Percentiles rank a stretch among this genome's conserved stretches.
Conservation (phyloP, 30 jellyfish, hydroid and myxozoan species). For the Cassiopea xamachana region DNA sequence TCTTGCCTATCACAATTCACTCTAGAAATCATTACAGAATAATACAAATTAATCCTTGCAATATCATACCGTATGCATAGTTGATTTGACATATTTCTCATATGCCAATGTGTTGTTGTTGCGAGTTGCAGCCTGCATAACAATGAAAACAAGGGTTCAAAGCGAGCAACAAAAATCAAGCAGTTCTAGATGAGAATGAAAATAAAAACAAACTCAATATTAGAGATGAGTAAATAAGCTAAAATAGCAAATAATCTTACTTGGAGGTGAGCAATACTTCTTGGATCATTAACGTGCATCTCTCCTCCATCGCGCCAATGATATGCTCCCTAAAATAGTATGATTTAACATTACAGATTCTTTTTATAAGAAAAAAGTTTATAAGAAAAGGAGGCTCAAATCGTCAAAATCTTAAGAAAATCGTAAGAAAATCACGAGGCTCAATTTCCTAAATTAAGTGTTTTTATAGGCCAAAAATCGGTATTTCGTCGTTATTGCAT, state of each 20-base stretch:
- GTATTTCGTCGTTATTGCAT: no score
- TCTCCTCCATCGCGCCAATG: slow-evolving; percentile 96
- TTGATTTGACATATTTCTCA: slow-evolving; percentile 72
- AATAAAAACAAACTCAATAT: not conserved
- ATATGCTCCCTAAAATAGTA: slow-evolving; percentile 66
- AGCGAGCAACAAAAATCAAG: no score
- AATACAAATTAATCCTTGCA: not conserved
- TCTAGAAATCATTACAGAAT: not conserved
- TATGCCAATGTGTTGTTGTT: slow-evolving; percentile 78
- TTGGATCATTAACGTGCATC: slow-evolving; percentile 85
- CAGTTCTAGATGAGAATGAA: not conserved
- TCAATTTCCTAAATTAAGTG: no score
- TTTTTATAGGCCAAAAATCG: no score
- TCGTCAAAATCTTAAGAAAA: no score
- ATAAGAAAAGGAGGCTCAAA: no score
- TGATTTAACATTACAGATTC: no score
- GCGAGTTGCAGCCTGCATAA: slow-evolving; percentile 70
- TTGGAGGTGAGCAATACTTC: slow-evolving; percentile 85
- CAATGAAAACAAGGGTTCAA: not conserved
- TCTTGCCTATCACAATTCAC: no score
- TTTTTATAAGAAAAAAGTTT: no score
- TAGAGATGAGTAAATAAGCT: not conserved
- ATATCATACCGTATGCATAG: slow-evolving; percentile 73
- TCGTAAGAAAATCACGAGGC: no score
- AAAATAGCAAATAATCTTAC: slow-evolving; percentile 1